Evolutionary conservation across 2,888 invertebrate species (phyloP).

Genomic region (Bhutanitis thaidina): DNA sequence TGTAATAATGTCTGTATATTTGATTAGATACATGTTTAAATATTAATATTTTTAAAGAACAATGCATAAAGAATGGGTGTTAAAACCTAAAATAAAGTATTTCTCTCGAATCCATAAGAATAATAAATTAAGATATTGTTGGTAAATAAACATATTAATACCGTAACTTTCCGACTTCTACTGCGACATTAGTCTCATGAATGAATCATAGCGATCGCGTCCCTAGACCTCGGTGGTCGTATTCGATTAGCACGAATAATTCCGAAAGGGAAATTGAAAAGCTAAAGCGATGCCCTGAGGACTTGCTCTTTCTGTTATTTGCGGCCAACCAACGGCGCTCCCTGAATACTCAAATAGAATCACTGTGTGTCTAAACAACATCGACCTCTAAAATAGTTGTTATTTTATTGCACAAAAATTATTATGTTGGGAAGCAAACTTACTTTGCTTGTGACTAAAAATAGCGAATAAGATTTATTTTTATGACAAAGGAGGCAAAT

Average conservation of each 20-base stretch:
- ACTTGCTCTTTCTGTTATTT: constrained; percentile 78
- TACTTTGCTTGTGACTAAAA: too few species aligned
- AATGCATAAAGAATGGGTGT: too few species aligned
- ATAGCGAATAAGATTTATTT: too few species aligned
- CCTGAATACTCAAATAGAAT: constrained; percentile 66
- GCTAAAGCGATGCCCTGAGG: constrained; percentile 76
- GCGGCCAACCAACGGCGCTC: constrained; percentile 57
- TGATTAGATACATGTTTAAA: too few species aligned
- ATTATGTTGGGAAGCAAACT: too few species aligned
- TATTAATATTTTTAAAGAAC: too few species aligned
- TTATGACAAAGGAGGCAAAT: too few species aligned
- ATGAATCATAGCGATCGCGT: constrained; percentile 72
- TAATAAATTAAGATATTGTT: too few species aligned
- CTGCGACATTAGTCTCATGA: constrained; percentile 73
- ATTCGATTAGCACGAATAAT: constrained; percentile 79
- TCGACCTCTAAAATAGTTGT: constrained; percentile 38
- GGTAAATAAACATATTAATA: constrained; percentile 43
- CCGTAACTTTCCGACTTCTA: constrained; percentile 55
- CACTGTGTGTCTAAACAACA: constrained; percentile 35
- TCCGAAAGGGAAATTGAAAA: constrained; percentile 80
- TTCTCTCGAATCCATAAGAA: too few species aligned
- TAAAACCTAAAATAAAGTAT: too few species aligned
- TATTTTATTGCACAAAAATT: neutral
- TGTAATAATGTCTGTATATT: neutral
- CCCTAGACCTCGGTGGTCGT: constrained; percentile 63